phyloP scores from a whole-genome alignment of 2,797 vertebrate genomes.

The Sternarchorhynchus goeldii region DNA sequence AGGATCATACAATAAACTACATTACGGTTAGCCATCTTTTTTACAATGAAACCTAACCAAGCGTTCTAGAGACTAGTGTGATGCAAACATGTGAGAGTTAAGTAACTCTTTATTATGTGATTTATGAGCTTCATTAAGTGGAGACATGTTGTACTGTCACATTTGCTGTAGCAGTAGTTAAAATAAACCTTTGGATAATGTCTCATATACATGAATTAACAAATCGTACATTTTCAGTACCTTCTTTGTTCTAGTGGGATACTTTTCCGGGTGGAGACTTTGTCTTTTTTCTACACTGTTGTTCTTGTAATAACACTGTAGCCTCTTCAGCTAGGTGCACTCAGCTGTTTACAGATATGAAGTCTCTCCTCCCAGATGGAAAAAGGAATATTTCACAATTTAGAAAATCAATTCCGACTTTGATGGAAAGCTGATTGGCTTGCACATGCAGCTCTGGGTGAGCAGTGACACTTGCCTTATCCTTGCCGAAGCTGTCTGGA shows the following conservation, averaged over 20 bases:
- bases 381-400: conserved; percentile 57
- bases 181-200: not conserved
- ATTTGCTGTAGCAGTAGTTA: conserved; percentile 8
- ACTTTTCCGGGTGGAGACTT: not conserved
- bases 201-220: conserved; percentile 11
- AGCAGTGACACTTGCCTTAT: conserved; percentile 56
- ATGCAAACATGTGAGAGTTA: not conserved
- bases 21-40: not conserved
- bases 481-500: conserved; percentile 57
- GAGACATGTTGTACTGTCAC: not conserved
- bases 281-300: not conserved
- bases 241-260: not conserved
- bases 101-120: not conserved
- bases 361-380: conserved; percentile 59
- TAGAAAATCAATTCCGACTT: conserved; percentile 64
- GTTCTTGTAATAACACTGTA: conserved; percentile 43
- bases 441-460: conserved; percentile 52
- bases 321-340: conserved; percentile 56
- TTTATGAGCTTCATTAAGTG: conserved; percentile 11
- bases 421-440: conserved; percentile 67
- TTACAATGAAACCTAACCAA: not conserved
- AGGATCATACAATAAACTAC: not conserved
- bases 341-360: conserved; percentile 61
- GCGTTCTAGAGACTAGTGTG: not conserved
- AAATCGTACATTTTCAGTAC: not conserved